Evolutionary conservation across 2,888 invertebrate genomes (phyloP), one percentile per base, ranked within the genome.

Genomic region (Drosophila ustulata): DNA sequence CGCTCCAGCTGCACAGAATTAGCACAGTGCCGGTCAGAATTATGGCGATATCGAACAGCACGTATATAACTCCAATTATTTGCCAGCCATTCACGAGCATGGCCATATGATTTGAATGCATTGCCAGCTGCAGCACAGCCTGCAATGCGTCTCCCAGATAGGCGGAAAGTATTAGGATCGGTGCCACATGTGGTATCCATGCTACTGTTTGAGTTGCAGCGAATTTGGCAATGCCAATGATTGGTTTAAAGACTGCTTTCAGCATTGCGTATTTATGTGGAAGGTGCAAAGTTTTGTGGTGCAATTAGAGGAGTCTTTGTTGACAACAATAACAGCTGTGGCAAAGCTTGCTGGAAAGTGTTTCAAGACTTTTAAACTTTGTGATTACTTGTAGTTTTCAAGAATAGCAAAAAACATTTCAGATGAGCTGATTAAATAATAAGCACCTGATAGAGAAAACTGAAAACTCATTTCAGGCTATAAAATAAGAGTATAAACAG

Each of bases 71-170:
- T 18, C 25, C 64, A 18, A 46, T 5, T 9, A 45, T 7, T 7
- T 25, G n/a, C 5, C 4, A 9, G 13, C 39, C 4, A 28, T 3
- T 8, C 8, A 34, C 9, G 8, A 50, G 9, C 23, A 9, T 3
- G 2, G 41, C 47, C 26, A 61, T 23, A 13, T 26, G n/a, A 30
- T 26, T 13, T 0, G 55, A 46, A n/a, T 34, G 23, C 32, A 66
- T 1, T 4, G 43, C 37, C 39, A 68, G 23, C 6, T 52, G 62
- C 30, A 43, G 1, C 23, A 23, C 13, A 0, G 46, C 28, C 4
- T 43, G 25, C 3, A 73, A 0, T 0, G 50, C 63, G 3, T 9
- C 37, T n/a, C 50, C 32, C 55, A 73, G 5, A 39, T 68, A 67
- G 11, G 28, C 18, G 0, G 63, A 6, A 8, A 73, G 2, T 30